These are phyloP conservation scores for Styela clava DNA, from an alignment of 23 tunicate genomes.

Conservation along the genomic window DNA sequence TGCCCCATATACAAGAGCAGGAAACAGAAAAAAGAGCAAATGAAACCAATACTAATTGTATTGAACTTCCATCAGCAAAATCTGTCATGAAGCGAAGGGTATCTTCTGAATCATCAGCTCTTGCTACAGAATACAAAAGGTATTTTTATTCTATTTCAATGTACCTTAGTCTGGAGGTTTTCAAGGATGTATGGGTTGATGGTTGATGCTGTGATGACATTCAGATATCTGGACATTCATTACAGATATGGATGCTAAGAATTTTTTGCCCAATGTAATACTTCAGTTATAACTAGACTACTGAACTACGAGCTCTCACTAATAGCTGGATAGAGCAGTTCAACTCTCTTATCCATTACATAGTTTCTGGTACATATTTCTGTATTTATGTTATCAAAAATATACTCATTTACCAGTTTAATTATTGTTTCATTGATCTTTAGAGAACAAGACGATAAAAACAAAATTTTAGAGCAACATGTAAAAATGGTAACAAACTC, in stretches of 20 bases:
- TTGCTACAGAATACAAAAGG: not conserved
- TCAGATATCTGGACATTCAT: no score
- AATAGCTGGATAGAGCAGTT: no score
- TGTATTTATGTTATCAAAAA: no score
- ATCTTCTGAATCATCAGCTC: conserved; percentile 3
- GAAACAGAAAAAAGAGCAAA: not conserved
- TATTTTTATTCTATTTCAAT: not conserved
- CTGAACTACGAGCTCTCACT: no score
- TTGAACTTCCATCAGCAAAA: conserved; percentile 18
- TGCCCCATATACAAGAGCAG: not conserved
- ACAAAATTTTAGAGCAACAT: conserved; percentile 52
- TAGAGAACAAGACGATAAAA: conserved; percentile 17
- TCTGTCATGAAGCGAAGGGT: not conserved
- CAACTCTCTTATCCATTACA: no score
- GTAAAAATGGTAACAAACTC: conserved; percentile 82
- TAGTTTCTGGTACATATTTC: no score
- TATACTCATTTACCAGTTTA: no score
- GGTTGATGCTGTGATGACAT: no score
- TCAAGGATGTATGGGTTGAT: not conserved
- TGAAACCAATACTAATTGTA: not conserved
- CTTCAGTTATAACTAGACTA: no score
- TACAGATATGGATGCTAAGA: no score
- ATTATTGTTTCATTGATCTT: no score
- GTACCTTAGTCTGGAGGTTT: not conserved
- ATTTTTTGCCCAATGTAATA: no score